These are phyloP conservation scores for Phaethornis superciliosus DNA, from an alignment of 2,113 vertebrate species.

Conservation along the genomic window DNA sequence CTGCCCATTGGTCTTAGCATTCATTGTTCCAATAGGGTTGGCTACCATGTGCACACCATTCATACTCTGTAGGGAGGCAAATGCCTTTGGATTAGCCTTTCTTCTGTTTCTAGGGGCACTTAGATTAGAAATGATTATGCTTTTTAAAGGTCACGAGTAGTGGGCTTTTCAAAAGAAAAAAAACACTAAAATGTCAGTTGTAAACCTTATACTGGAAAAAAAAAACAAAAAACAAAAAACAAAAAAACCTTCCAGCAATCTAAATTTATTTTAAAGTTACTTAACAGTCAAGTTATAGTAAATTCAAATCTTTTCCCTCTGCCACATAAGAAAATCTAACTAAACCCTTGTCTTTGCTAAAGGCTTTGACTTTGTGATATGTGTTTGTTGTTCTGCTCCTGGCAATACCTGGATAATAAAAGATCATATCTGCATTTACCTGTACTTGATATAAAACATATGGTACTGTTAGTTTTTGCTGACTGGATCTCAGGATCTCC, in stretches of 20 bases:
- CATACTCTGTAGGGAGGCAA: constrained; percentile 70
- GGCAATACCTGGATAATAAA: background rate
- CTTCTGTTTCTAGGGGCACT: background rate
- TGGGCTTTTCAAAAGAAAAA: background rate
- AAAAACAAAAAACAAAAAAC: no score
- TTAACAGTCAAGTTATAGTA: background rate
- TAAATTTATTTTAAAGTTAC: background rate
- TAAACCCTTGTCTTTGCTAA: background rate
- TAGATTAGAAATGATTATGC: background rate
- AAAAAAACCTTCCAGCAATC: background rate
- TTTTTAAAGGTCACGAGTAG: background rate
- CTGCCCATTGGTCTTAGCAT: constrained; percentile 78
- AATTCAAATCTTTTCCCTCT: background rate
- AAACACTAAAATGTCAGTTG: background rate
- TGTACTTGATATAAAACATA: background rate
- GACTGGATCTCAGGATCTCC: background rate
- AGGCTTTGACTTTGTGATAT: background rate
- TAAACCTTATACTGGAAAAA: background rate
- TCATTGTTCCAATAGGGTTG: constrained; percentile 61
- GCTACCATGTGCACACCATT: constrained; percentile 79
- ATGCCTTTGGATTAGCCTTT: constrained; percentile 24
- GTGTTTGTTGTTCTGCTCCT: background rate
- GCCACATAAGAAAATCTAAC: background rate
- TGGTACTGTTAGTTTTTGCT: background rate
- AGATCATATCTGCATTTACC: background rate